These are phyloP conservation scores for Boleophthalmus pectinirostris DNA, from an alignment of 2,113 vertebrate genomes.

Conservation along the genomic window DNA sequence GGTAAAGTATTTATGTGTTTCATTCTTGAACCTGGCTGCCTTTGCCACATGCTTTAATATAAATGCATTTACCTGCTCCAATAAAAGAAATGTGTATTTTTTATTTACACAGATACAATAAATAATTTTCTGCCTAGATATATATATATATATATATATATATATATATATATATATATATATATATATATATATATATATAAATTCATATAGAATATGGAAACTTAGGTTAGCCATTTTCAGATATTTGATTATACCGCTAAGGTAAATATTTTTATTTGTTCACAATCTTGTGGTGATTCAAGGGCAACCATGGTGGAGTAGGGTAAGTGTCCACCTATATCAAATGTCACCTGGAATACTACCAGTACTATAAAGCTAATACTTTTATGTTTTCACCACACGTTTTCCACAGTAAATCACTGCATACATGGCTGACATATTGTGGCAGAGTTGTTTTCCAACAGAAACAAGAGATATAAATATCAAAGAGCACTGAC, in stretches of 20 bases:
- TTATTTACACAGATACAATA: too few relatives aligned
- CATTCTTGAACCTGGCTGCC: not conserved
- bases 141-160: too few relatives aligned
- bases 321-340: not conserved
- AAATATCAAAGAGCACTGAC: slow-evolving; percentile 33
- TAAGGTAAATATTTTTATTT: too few relatives aligned
- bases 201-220: too few relatives aligned
- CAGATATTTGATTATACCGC: too few relatives aligned
- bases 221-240: too few relatives aligned
- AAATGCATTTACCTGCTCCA: not conserved
- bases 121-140: too few relatives aligned
- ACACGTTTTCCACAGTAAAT: not conserved
- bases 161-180: too few relatives aligned
- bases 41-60: not conserved
- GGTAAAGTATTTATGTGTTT: not conserved
- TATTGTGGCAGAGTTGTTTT: slow-evolving; percentile 18
- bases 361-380: not conserved
- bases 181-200: too few relatives aligned
- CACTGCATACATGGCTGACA: not conserved
- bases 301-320: not conserved
- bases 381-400: not conserved
- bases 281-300: too few relatives aligned
- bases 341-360: not conserved
- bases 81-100: not conserved
- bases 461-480: slow-evolving; percentile 14